These are phyloP conservation scores for Hetaerina americana DNA, from an alignment of 1,140 invertebrate genomes.

Conservation along the genomic window DNA sequence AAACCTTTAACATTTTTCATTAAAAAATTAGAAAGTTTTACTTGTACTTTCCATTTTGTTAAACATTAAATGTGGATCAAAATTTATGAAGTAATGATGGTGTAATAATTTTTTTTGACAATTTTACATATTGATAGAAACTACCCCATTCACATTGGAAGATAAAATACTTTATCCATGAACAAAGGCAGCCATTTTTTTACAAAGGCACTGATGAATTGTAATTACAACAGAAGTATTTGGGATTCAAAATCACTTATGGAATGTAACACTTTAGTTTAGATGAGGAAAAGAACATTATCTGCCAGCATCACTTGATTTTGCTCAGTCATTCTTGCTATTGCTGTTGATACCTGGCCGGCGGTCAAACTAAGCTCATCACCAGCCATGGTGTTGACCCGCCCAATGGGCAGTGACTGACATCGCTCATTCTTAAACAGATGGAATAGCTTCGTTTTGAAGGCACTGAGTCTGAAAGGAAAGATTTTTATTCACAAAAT, in stretches of 20 bases:
- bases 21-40: neutral
- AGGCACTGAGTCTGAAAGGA: slow-evolving; percentile 21
- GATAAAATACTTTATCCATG: neutral
- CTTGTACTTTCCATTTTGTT: too few species aligned
- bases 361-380: slow-evolving; percentile 34
- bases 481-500: neutral
- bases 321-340: slow-evolving; percentile 71
- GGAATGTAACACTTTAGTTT: slow-evolving; percentile 19
- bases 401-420: slow-evolving; percentile 45
- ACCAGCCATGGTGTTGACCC: slow-evolving; percentile 45
- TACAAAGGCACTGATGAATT: too few species aligned
- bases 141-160: neutral
- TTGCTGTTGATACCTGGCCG: slow-evolving; percentile 53
- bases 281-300: slow-evolving; percentile 76
- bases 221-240: neutral
- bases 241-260: too few species aligned
- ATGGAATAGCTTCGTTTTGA: slow-evolving; percentile 47
- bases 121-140: neutral
- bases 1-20: neutral
- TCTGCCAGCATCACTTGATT: slow-evolving; percentile 88
- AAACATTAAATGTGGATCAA: too few species aligned
- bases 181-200: neutral
- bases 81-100: too few species aligned
- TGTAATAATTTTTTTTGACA: too few species aligned
- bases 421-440: slow-evolving; percentile 55